Percentiles rank a stretch among this genome's conserved stretches.
Evolutionary conservation across 1,140 invertebrate genomes (phyloP).

Genomic region (Ips nitidus): DNA sequence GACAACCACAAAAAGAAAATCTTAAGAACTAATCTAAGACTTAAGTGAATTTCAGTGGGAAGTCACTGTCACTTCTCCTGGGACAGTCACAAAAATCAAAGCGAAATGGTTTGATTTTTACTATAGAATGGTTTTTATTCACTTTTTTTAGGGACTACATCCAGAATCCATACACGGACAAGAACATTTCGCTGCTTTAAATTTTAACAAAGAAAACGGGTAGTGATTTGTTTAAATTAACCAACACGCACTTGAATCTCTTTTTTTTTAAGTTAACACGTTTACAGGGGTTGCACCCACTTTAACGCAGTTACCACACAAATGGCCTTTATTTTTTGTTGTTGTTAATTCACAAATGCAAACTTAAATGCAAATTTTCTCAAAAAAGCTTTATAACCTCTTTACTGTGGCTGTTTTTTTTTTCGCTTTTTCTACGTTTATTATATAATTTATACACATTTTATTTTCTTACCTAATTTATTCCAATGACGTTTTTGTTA

Average conservation of each 20-base stretch:
- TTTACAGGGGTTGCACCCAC: too few relatives aligned
- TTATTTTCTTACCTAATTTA: slow-evolving; percentile 19
- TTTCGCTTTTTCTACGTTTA: slow-evolving; percentile 8
- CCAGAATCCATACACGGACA: slow-evolving; percentile 61
- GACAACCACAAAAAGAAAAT: too few relatives aligned
- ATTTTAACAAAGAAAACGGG: slow-evolving; percentile 8
- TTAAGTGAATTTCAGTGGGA: too few relatives aligned
- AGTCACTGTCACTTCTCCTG: too few relatives aligned
- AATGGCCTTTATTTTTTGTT: too few relatives aligned
- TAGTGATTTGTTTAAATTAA: background rate
- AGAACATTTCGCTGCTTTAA: slow-evolving; percentile 63
- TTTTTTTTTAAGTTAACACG: background rate
- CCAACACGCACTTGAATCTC: background rate
- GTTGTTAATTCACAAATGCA: too few relatives aligned
- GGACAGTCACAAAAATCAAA: too few relatives aligned
- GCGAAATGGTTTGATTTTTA: background rate
- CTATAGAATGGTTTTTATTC: background rate
- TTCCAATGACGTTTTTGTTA: slow-evolving; percentile 5
- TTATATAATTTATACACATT: slow-evolving; percentile 29
- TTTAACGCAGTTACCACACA: too few relatives aligned
- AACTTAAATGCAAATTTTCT: too few relatives aligned
- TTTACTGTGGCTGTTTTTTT: slow-evolving; percentile 29
- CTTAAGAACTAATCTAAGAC: too few relatives aligned
- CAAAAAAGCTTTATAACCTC: slow-evolving; percentile 19
- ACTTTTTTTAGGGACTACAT: slow-evolving; percentile 59